phyloP scores from a whole-genome alignment of 2,113 vertebrate genomes.

The Chamaea fasciata region DNA sequence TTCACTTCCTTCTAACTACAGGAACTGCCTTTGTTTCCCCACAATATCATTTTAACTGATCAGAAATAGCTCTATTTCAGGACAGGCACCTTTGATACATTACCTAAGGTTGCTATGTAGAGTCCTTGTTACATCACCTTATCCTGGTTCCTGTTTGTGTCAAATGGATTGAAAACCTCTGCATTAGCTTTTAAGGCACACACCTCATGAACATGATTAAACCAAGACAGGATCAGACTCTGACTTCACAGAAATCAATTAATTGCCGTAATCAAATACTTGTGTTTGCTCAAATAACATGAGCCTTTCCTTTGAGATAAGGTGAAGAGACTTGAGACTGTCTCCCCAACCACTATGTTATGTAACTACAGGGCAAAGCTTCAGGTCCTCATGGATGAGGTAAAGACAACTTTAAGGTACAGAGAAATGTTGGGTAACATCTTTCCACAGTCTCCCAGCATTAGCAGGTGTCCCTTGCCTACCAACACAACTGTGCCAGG shows the following conservation, averaged over 20 bases:
- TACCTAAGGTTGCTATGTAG: neutral
- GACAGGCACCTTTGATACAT: neutral
- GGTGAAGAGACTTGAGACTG: neutral
- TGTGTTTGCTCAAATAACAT: neutral
- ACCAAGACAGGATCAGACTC: neutral
- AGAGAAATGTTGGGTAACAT: neutral
- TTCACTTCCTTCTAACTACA: neutral
- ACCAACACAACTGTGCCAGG: neutral
- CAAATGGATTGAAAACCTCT: neutral
- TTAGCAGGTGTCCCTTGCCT: neutral
- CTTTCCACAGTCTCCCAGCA: neutral
- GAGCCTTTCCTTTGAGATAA: neutral
- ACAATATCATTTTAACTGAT: neutral
- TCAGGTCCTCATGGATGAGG: neutral
- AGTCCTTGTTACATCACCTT: neutral
- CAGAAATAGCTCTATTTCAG: neutral
- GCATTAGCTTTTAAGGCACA: neutral
- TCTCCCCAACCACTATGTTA: neutral
- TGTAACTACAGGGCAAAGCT: neutral
- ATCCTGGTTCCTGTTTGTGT: neutral
- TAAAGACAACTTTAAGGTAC: neutral
- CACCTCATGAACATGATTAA: neutral
- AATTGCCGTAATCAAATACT: neutral
- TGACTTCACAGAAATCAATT: neutral
- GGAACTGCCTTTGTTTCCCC: neutral